A percentile compares a stretch with the other conserved stretches of the same genome.
These are phyloP conservation scores for Anas bernieri DNA, from an alignment of 2,797 vertebrate species.

Conservation along the genomic window DNA sequence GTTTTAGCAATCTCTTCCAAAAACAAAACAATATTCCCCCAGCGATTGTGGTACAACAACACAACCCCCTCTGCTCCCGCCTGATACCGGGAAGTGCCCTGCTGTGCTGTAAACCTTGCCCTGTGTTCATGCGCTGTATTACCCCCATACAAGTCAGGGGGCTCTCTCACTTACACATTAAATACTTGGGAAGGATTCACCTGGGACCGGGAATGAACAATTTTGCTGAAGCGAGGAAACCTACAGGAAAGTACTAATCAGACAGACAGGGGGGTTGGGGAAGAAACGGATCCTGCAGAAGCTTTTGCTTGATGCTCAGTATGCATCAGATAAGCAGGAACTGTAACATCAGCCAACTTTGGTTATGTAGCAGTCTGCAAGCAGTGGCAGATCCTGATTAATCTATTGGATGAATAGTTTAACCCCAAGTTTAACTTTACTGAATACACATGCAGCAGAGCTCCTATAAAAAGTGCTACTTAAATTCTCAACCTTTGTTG, in stretches of 20 bases:
- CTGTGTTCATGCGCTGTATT: neutral
- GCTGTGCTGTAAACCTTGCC: neutral
- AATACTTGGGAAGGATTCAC: neutral
- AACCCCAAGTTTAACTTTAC: neutral
- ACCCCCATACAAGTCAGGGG: neutral
- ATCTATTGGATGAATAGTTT: fast-evolving
- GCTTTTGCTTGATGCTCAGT: neutral
- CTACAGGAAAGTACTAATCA: neutral
- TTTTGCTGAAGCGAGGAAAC: slow-evolving; percentile 12
- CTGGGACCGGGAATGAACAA: neutral
- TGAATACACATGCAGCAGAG: neutral
- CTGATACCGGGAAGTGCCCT: slow-evolving; percentile 31
- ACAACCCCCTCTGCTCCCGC: slow-evolving; percentile 1
- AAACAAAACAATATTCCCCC: slow-evolving; percentile 75
- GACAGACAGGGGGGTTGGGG: neutral
- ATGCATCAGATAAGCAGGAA: neutral
- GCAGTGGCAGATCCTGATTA: neutral
- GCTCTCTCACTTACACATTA: neutral
- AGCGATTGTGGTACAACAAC: slow-evolving; percentile 32
- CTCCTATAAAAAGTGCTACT: neutral
- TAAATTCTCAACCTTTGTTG: neutral
- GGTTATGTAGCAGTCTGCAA: neutral
- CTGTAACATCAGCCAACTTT: neutral
- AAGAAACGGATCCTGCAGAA: neutral
- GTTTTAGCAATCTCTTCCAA: slow-evolving; percentile 75